Evolutionary conservation across 2,797 vertebrate species (phyloP).

Genomic region (Rhynchonycteris naso): DNA sequence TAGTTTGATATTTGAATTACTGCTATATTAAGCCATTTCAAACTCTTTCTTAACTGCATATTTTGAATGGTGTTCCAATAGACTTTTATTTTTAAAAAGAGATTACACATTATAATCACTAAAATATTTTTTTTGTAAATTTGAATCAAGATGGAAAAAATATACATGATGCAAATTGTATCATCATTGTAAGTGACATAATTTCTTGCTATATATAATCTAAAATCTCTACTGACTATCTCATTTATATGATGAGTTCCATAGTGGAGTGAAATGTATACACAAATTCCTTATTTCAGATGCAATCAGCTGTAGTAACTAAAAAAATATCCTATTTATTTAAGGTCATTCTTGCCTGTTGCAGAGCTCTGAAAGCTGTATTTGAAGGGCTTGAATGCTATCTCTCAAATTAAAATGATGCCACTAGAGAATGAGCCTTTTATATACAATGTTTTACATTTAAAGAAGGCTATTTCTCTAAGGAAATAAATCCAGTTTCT

Average conservation of each 20-base stretch:
- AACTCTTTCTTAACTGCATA: background rate
- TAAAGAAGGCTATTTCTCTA: conserved; percentile 28
- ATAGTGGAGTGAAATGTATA: conserved; percentile 33
- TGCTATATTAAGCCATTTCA: conserved; percentile 17
- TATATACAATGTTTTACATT: background rate
- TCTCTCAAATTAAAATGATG: conserved; percentile 59
- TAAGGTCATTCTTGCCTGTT: conserved; percentile 22
- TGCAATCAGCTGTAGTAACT: conserved; percentile 66
- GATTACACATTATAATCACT: conserved; percentile 14
- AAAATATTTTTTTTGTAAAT: conserved; percentile 36
- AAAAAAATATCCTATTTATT: conserved; percentile 51
- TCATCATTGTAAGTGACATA: conserved; percentile 57
- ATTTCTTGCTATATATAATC: conserved; percentile 62
- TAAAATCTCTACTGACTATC: conserved; percentile 58
- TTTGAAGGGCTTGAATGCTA: background rate
- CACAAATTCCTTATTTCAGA: conserved; percentile 48
- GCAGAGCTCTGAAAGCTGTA: conserved; percentile 12
- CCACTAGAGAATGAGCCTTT: background rate
- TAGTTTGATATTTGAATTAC: background rate
- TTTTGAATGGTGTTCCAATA: background rate
- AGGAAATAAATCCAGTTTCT: background rate
- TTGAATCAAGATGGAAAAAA: conserved; percentile 50
- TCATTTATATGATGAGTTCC: conserved; percentile 57
- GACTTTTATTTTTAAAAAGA: background rate
- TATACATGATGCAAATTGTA: conserved; percentile 36